phyloP scores from a whole-genome alignment of 2,797 vertebrate species.

The Pipistrellus pipistrellus region DNA sequence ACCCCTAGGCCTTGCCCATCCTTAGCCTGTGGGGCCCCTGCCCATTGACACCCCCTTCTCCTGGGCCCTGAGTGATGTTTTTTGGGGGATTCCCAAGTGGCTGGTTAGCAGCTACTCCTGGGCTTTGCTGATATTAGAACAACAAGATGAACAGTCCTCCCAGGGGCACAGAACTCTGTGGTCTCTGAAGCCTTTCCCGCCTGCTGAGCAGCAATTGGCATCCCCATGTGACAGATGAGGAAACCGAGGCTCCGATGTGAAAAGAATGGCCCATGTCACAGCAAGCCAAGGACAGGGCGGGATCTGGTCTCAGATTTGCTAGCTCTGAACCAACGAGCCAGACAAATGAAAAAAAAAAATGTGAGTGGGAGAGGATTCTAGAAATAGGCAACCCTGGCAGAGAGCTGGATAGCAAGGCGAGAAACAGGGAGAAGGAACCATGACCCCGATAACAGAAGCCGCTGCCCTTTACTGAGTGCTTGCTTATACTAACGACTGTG shows the following conservation, averaged over 20 bases:
- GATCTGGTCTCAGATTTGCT: not conserved
- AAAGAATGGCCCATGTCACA: not conserved
- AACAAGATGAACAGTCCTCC: slow-evolving; percentile 35
- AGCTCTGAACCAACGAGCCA: not conserved
- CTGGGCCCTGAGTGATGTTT: not conserved
- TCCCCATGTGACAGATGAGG: not conserved
- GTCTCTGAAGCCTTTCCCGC: not conserved
- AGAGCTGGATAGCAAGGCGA: not conserved
- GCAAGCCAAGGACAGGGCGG: not conserved
- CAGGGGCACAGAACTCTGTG: not conserved
- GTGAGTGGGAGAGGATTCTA: not conserved
- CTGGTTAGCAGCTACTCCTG: slow-evolving; percentile 37
- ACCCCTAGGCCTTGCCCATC: not conserved
- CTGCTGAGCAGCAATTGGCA: not conserved
- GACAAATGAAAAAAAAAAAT: not conserved
- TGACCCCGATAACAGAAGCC: fast-evolving
- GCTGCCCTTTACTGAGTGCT: not conserved
- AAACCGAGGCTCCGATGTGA: not conserved
- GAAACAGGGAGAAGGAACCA: not conserved
- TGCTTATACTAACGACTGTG: not conserved
- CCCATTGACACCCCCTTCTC: not conserved
- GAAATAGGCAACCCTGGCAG: not conserved
- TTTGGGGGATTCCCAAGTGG: slow-evolving; percentile 15
- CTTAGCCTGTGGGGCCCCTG: not conserved
- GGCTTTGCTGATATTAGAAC: slow-evolving; percentile 50